Evolutionary conservation across 2,797 vertebrate genomes (phyloP), one percentile per base, ranked within the genome.

Genomic region (Enteromius argenteus): DNA sequence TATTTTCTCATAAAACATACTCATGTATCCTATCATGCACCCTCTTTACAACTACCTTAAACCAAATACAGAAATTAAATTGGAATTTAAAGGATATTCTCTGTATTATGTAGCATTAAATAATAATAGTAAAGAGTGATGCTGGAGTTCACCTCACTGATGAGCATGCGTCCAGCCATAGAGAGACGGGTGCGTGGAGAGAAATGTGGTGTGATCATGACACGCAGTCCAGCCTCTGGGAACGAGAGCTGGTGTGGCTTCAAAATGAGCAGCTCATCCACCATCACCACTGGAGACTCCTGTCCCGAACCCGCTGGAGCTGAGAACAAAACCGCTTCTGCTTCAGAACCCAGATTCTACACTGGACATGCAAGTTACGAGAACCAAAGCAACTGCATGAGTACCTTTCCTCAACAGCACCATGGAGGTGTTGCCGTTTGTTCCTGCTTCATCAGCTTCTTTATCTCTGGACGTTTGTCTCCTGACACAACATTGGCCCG

Each of bases 201-300:
- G 91, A 96, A 96, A 91, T 96, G 95, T 0, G 94, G 94, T 0
- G 94, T 95, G 88, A 96, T 96, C 95, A 96, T 96, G 86, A 96
- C 90, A 1, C 95, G 93, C 71, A 96, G 90, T 53, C 95, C 92
- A 0, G 95, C 95, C 68, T 96, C 95, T 0, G 95, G 94, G 89
- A 96, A 96, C 72, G 94, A 94, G 77, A 96, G 92, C 69, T 95
- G 93, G 90, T 95, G 95, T 39, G 95, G 95, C 83, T 92, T 92
- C 71, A 93, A 89, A 85, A 92, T 94, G 84, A 96, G 92, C 0
- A 96, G 91, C 89, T 96, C 95, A 3, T 96, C 95, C 87, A 96
- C 95, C 95, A 96, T 96, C 87, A 96, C 1, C 67, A 94, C 95
- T 0, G 94, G 58, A 68, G 90, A 75, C 77, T 95, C 95, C 89